Evolutionary conservation across 2,888 invertebrate genomes (phyloP), one percentile per base, ranked within the genome.

Genomic region (Stenichneumon culpator): DNA sequence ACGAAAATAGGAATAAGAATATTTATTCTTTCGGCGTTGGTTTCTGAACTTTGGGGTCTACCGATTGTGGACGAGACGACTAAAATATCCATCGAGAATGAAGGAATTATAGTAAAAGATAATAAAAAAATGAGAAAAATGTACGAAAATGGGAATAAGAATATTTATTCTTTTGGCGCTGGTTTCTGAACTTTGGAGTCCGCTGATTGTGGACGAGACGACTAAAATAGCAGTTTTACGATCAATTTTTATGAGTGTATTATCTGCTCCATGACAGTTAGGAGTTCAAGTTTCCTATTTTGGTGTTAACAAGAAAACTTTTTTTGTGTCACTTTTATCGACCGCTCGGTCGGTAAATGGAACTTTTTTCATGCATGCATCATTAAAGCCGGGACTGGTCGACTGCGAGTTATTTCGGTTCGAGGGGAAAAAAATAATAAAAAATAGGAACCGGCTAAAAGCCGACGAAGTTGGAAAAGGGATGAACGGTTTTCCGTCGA

Each of bases 11-110:
- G 36, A 19, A 11, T 32, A 36, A 54, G 19, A 57, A 72, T 54
- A 54, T 54, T 36, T 36, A 9, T 28, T 32, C 32, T 57, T 9
- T 57, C 14, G 57, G 22, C 57, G 16, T 22, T 11, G 25, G 22
- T 5, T 25, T 57, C 19, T 22, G 25, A 25, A 57, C 1, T 22
- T 57, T 11, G 11, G 22, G 1, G 11, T 57, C 11, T 11, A 57
- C 22, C 2, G 25, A 25, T 22, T 44, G 14, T 44, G 1, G 44
- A 44, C 14, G 14, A 44, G 44, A 44, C 3, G 14, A 44, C 14
- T 44, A 36, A 36, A 36, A 70, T 70, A 57, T 25, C 65, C 72
- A 75, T 79, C 50, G 47, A 22, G 67, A 70, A 75, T 82, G 68
- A 28, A 44, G 39, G 28, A 28, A 60, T n/a, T 6, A 16, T 60